Evolutionary conservation across 2,797 vertebrate genomes (phyloP).

Genomic region (Pseudochromis fuscus): DNA sequence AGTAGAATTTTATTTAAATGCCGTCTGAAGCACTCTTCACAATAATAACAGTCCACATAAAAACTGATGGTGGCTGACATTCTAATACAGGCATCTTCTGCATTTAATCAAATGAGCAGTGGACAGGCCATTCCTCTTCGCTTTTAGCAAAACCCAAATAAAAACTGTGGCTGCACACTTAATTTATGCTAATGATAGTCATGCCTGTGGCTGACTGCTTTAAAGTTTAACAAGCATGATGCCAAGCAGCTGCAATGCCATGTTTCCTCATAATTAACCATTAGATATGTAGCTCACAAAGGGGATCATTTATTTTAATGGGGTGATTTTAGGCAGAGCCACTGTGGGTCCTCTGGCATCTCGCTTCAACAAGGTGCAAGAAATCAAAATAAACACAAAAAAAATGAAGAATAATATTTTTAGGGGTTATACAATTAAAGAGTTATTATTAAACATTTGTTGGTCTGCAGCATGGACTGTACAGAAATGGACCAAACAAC

Average conservation of each 20-base stretch:
- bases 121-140: background rate
- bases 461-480: no score
- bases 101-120: constrained; percentile 11
- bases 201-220: constrained; percentile 26
- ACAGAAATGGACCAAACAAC: no score
- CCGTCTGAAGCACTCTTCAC: background rate
- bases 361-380: background rate
- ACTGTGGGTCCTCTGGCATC: background rate
- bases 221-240: constrained; percentile 44
- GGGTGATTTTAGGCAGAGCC: background rate
- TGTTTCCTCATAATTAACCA: constrained; percentile 28
- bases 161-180: constrained; percentile 6
- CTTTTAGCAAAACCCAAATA: constrained; percentile 16
- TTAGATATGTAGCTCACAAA: constrained; percentile 17
- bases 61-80: background rate
- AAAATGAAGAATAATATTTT: constrained; percentile 4
- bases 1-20: constrained; percentile 19
- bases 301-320: constrained; percentile 14
- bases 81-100: background rate
- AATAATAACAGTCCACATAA: background rate
- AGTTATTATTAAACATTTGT: no score
- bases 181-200: constrained; percentile 35
- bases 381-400: background rate
- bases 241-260: constrained; percentile 42
- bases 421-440: no score